Base-by-base conservation (phyloP, 2,888 invertebrate species). In the Ormyrus pomaceus region DNA sequence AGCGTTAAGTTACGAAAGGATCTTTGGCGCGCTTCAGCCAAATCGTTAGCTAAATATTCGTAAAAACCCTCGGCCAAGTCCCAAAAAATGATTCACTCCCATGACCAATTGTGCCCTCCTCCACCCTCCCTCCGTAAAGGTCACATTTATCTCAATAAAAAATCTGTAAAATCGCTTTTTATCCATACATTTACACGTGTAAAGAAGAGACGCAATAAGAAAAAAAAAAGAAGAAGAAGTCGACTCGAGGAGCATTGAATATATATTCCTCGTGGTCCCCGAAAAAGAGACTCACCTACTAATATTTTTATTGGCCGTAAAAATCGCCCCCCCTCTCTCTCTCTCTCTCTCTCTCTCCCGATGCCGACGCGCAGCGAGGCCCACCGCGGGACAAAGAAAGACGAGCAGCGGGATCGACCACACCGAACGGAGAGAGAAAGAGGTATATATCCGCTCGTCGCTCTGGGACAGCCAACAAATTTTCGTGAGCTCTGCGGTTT, bases 221-320 rank as follows among this genome's bases (percentile, higher is more conserved):
- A 46, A 58, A 45, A 46, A 70, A 34, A 9, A 55, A 19, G 55
- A 65, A 56, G 34, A 34, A 48, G 68, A 66, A 51, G 55, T 65
- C 50, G n/a, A 69, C 58, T 11, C 34, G 82, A 69, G 81, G 82
- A 79, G 77, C 75, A 34, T 34, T 34, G 34, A 34, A 34, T 34
- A 34, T 34, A 34, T 34, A 34, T 34, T 34, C 34, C 34, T 34
- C 34, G 62, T 50, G 77, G 73, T 61, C 34, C 34, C 75, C 79
- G 81, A 82, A 62, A 69, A 59, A 83, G 78, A 82, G 79, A 70
- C 83, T 86, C 84, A 84, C 83, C 88, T 86, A 88, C 86, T 88
- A 89, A 87, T 88, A 86, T 88, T 89, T 88, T 88, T 89, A 88
- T 88, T 87, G 87, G 69, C 87, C 87, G 86, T 88, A 88, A 88